phyloP scores from a whole-genome alignment of 2,888 invertebrate genomes.

The Julus scanicus region DNA sequence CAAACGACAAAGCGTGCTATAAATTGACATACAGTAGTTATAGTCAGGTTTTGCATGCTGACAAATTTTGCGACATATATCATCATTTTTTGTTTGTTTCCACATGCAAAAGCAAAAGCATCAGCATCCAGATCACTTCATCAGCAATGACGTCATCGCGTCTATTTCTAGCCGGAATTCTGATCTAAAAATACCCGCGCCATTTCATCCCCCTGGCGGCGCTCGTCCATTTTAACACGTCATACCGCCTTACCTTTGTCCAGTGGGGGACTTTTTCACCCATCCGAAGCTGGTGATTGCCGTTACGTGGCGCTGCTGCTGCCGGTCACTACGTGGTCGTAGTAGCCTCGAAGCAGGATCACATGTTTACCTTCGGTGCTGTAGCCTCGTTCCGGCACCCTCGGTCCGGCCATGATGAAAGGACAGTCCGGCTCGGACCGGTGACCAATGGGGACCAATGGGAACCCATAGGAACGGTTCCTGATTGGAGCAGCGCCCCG shows the following conservation, averaged over 20 bases:
- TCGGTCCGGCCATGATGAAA: background rate
- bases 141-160: background rate
- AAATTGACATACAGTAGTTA: too few relatives aligned
- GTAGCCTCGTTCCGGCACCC: background rate
- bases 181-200: background rate
- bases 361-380: background rate
- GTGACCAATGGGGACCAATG: background rate
- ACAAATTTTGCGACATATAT: too few relatives aligned
- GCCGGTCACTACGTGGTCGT: background rate
- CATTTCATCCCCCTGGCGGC: background rate
- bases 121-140: too few relatives aligned
- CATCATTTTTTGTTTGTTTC: too few relatives aligned
- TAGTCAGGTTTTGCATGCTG: too few relatives aligned
- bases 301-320: background rate
- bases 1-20: too few relatives aligned
- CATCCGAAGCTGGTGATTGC: background rate
- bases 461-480: background rate
- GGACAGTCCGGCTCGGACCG: background rate
- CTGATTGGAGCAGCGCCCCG: conserved; percentile 1
- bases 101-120: too few relatives aligned
- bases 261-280: background rate
- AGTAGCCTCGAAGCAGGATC: background rate
- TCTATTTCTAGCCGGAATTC: background rate
- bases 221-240: background rate
- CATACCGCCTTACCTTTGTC: background rate